These are phyloP conservation scores for Aphis gossypii DNA, from an alignment of 1,140 invertebrate species.

Conservation along the genomic window DNA sequence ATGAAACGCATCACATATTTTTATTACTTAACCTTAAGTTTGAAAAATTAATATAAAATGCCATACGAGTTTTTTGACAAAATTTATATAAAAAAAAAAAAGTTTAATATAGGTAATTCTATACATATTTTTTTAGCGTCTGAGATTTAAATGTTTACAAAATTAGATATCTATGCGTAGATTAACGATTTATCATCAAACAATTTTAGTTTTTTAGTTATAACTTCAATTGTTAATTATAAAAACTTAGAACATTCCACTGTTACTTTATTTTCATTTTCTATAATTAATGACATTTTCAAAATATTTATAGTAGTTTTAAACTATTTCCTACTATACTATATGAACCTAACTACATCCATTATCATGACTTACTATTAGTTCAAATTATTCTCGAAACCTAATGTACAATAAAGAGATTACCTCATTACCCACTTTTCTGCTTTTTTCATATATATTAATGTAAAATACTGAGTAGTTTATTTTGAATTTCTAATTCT, in stretches of 20 bases:
- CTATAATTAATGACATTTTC: too few relatives aligned
- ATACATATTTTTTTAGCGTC: too few relatives aligned
- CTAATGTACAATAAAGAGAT: neutral
- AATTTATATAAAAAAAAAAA: too few relatives aligned
- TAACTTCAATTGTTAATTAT: too few relatives aligned
- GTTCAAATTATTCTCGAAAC: neutral
- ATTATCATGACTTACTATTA: neutral
- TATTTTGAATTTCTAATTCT: neutral
- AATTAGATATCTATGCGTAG: too few relatives aligned
- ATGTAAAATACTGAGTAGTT: neutral
- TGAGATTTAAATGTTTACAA: too few relatives aligned
- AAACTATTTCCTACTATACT: neutral
- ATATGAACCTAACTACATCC: neutral
- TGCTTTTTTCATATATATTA: neutral
- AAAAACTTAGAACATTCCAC: too few relatives aligned
- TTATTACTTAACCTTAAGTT: neutral
- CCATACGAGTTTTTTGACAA: neutral
- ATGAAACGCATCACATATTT: neutral
- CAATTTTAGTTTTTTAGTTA: too few relatives aligned
- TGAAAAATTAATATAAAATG: neutral
- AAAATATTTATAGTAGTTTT: neutral
- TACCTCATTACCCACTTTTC: neutral
- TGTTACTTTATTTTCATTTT: too few relatives aligned
- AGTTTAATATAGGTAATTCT: too few relatives aligned
- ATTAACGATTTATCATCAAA: too few relatives aligned